Percentiles rank a stretch among this genome's conserved stretches.
phyloP scores from a whole-genome alignment of 2,113 vertebrate species.

The western clawed frog (Xenopus tropicalis) region UCB_Xtro_10.0 CM004446.2:110797501-110798000 shows the following conservation, averaged over 20 bases:
- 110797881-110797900: too few species aligned
- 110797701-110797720: background rate
- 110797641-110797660: constrained; percentile 78
- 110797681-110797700: constrained; percentile 69
- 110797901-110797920: too few species aligned
- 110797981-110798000: too few species aligned
- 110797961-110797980: too few species aligned
- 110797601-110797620: constrained; percentile 81
- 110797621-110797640: constrained; percentile 86
- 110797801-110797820: too few species aligned
- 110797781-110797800: too few species aligned
- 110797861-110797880: too few species aligned
- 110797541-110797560: constrained; percentile 90
- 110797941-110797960: too few species aligned
- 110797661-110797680: constrained; percentile 82
- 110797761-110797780: too few species aligned
- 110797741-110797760: background rate
- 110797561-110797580: constrained; percentile 89
- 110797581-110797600: constrained; percentile 87
- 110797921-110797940: too few species aligned
- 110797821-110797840: too few species aligned
- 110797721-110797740: background rate
- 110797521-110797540: constrained; percentile 72
- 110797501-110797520: background rate
- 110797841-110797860: too few species aligned